phyloP scores from a whole-genome alignment of 2,888 invertebrate species.

The Mythimna vitellina region DNA sequence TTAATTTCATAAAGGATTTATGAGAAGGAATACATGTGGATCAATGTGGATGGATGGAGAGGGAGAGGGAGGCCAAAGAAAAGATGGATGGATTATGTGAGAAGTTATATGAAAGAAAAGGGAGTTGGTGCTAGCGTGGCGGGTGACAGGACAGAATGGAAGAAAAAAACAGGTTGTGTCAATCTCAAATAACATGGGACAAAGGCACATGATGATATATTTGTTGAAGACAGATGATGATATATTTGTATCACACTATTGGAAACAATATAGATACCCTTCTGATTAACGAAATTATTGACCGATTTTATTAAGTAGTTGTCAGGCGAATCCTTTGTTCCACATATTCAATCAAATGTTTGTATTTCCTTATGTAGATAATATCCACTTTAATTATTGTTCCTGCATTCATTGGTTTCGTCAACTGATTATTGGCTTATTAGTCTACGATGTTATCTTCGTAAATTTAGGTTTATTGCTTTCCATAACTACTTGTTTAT shows the following conservation, averaged over 20 bases:
- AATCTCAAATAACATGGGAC: too few species aligned
- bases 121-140: too few species aligned
- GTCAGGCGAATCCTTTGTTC: conserved; percentile 14
- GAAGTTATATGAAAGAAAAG: too few species aligned
- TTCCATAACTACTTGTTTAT: conserved; percentile 9
- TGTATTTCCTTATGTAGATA: conserved; percentile 11
- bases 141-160: too few species aligned
- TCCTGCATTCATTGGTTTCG: conserved; percentile 5
- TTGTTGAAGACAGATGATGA: too few species aligned
- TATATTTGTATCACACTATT: not conserved
- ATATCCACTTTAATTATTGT: conserved; percentile 21
- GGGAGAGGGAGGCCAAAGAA: too few species aligned
- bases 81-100: too few species aligned
- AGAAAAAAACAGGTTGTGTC: too few species aligned
- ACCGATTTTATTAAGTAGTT: conserved; percentile 12
- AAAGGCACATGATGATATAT: not conserved
- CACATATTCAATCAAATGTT: conserved; percentile 33
- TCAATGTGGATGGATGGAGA: too few species aligned
- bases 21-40: too few species aligned
- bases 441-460: conserved; percentile 31
- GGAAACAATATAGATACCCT: not conserved
- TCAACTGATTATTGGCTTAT: conserved; percentile 5
- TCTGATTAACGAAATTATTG: conserved; percentile 11
- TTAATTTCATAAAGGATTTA: too few species aligned
- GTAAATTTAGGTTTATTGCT: conserved; percentile 43